Conservation (phyloP, 2,797 vertebrate species). For the Coendou prehensilis region DNA sequence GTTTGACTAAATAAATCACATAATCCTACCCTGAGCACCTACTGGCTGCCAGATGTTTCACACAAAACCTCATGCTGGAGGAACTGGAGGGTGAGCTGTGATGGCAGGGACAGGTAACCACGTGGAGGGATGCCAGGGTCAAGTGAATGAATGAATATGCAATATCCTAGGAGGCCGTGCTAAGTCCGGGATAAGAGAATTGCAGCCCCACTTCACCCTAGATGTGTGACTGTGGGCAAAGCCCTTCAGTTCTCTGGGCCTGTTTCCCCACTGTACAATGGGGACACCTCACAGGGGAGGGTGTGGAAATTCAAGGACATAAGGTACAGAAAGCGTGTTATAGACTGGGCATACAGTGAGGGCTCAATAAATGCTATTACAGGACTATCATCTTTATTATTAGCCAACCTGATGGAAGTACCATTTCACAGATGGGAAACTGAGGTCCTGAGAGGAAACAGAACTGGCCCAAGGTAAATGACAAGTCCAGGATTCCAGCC, state of each 20-base stretch:
- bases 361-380: background rate
- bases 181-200: background rate
- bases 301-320: background rate
- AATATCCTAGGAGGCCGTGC: background rate
- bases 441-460: background rate
- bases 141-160: background rate
- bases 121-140: background rate
- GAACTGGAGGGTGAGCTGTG: background rate
- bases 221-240: background rate
- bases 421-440: conserved; percentile 10
- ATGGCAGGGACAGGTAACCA: conserved; percentile 3
- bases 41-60: background rate
- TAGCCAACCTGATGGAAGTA: background rate
- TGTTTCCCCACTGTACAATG: background rate
- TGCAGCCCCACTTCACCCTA: background rate
- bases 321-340: background rate
- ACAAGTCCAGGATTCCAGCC: background rate
- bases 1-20: background rate
- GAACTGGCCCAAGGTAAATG: background rate
- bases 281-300: background rate
- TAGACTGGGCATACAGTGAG: background rate
- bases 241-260: background rate
- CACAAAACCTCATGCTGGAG: background rate
- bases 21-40: background rate
- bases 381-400: background rate